A percentile compares a stretch with the other conserved stretches of the same genome.
These are phyloP conservation scores for Pseudococcus jackbeardsleyi DNA, from an alignment of 2,888 invertebrate species.

Conservation along the genomic window DNA sequence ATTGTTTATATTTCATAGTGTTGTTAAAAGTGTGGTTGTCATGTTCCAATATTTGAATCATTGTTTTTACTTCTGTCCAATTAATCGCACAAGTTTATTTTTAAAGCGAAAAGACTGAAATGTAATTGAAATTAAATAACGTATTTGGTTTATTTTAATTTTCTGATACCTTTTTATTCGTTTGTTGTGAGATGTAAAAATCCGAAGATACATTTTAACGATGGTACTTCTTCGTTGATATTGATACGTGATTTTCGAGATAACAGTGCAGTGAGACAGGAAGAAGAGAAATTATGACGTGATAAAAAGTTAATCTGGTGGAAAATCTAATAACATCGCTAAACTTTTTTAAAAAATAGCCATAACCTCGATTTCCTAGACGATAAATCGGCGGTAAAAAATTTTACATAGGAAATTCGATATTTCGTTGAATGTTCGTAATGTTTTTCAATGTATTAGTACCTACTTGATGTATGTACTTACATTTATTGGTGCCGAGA, in stretches of 20 bases:
- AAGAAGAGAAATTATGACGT: neutral
- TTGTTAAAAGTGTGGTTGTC: neutral
- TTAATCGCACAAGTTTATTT: constrained; percentile 5
- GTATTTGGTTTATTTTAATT: neutral
- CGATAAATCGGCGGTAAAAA: neutral
- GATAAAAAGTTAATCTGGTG: neutral
- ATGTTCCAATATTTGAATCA: neutral
- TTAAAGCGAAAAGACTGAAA: constrained; percentile 9
- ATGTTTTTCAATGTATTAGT: no score
- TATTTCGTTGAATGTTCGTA: neutral
- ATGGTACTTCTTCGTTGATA: no score
- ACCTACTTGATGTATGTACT: no score
- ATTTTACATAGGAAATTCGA: neutral
- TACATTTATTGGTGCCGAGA: no score
- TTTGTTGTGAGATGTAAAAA: neutral
- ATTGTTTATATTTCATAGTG: neutral
- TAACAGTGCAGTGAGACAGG: neutral
- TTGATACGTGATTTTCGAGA: neutral
- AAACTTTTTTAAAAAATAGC: neutral
- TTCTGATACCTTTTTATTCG: neutral
- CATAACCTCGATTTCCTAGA: neutral
- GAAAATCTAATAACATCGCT: neutral
- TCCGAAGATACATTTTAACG: no score
- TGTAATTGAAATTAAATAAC: constrained; percentile 21
- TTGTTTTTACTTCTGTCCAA: neutral